These are phyloP conservation scores for Aspidiotus rigidus DNA, from an alignment of 2,888 invertebrate species.

Conservation along the genomic window DNA sequence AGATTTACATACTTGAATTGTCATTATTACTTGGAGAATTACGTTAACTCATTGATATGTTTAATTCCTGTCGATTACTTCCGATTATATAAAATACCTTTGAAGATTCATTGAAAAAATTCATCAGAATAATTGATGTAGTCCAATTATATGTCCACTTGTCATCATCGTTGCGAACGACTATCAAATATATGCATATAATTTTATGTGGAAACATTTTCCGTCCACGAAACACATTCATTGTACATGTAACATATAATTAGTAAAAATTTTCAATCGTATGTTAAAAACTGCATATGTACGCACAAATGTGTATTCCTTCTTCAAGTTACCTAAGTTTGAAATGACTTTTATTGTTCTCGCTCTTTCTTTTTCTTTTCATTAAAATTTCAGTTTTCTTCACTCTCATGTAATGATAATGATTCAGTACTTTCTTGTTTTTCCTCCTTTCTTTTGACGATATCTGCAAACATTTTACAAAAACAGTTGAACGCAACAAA, in stretches of 20 bases:
- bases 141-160: too few species aligned
- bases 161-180: neutral
- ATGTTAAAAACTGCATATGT: too few species aligned
- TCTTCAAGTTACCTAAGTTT: neutral
- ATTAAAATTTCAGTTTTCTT: neutral
- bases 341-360: neutral
- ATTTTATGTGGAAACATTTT: neutral
- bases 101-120: too few species aligned
- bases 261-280: too few species aligned
- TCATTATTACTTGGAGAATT: too few species aligned
- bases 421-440: neutral
- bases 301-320: neutral
- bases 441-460: neutral
- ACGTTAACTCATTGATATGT: too few species aligned
- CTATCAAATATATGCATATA: neutral
- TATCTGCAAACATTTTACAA: conserved; percentile 16
- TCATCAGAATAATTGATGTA: too few species aligned
- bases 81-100: too few species aligned
- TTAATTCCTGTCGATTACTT: too few species aligned
- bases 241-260: too few species aligned
- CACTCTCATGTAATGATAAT: neutral
- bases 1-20: too few species aligned
- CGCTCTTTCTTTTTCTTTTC: neutral
- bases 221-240: neutral
- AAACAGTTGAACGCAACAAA: neutral